phyloP scores from a whole-genome alignment of 1,140 invertebrate genomes.

The Calycopis cecrops region DNA sequence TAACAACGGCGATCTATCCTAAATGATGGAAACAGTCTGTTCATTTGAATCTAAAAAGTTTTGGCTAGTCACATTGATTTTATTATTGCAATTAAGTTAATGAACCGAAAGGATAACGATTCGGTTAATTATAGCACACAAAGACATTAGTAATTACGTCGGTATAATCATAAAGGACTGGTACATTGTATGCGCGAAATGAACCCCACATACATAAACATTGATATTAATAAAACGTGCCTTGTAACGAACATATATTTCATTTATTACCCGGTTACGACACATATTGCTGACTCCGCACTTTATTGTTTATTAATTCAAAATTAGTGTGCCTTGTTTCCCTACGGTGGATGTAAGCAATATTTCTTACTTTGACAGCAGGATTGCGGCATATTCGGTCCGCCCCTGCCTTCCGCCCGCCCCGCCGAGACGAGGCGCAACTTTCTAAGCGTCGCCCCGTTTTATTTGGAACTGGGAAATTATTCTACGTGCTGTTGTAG shows the following conservation, averaged over 20 bases:
- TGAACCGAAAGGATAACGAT: no score
- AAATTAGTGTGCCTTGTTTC: conserved; percentile 15
- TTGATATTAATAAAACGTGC: conserved; percentile 15
- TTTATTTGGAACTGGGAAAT: conserved; percentile 36
- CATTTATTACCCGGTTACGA: conserved; percentile 7
- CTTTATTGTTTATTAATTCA: conserved; percentile 16
- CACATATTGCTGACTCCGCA: conserved; percentile 19
- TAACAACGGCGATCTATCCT: no score
- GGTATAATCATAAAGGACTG: not conserved
- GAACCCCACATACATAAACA: conserved; percentile 7
- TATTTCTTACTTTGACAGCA: conserved; percentile 66
- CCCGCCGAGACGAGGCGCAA: conserved; percentile 48
- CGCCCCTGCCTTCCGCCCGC: conserved; percentile 25
- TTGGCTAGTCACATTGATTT: no score
- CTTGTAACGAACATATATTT: conserved; percentile 13
- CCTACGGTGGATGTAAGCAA: conserved; percentile 32
- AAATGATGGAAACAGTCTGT: no score
- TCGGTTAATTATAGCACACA: not conserved
- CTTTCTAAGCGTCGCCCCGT: conserved; percentile 49
- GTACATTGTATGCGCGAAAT: not conserved
- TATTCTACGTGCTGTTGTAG: no score
- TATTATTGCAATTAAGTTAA: no score
- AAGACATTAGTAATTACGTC: not conserved
- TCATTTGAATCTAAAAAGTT: no score
- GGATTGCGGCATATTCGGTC: conserved; percentile 33